These are phyloP conservation scores for Muschampia plurimacula DNA, from an alignment of 2,888 invertebrate genomes.

Conservation along the genomic window DNA sequence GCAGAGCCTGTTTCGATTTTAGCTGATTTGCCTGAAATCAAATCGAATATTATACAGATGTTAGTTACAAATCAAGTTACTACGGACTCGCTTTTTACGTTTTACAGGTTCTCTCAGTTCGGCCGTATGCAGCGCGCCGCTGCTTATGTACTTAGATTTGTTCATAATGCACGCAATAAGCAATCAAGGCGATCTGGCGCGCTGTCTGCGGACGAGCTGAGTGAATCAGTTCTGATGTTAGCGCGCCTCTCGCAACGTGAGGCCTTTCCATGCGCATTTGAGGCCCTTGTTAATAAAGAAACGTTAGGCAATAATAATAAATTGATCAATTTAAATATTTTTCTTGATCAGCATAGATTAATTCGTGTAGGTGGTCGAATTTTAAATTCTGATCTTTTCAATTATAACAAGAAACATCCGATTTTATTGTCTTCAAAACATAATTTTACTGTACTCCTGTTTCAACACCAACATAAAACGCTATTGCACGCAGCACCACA, in stretches of 20 bases:
- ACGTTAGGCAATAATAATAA: constrained; percentile 25
- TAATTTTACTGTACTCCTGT: too few relatives aligned
- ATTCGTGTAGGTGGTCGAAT: background rate
- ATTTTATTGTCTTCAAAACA: too few relatives aligned
- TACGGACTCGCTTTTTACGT: background rate
- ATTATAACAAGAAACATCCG: too few relatives aligned
- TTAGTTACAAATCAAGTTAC: too few relatives aligned
- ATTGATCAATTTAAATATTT: constrained; percentile 39
- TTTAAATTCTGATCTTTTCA: too few relatives aligned
- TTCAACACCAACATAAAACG: too few relatives aligned
- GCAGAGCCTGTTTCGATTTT: too few relatives aligned
- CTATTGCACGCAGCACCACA: constrained; percentile 41
- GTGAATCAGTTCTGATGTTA: background rate
- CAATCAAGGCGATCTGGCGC: constrained; percentile 11
- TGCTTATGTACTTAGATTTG: constrained; percentile 36
- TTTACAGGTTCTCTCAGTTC: constrained; percentile 39
- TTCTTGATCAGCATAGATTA: constrained; percentile 39
- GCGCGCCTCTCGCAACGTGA: constrained; percentile 16
- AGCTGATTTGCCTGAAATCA: too few relatives aligned
- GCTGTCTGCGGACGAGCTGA: constrained; percentile 28
- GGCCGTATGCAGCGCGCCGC: constrained; percentile 28
- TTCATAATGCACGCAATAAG: constrained; percentile 32
- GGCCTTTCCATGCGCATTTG: constrained; percentile 15
- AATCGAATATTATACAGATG: too few relatives aligned
- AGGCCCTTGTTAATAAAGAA: constrained; percentile 1